A percentile compares a stretch with the other conserved stretches of the same genome.
These are phyloP conservation scores for Trachymyrmex cornetzi DNA, from an alignment of 1,140 invertebrate species.

Conservation along the genomic window DNA sequence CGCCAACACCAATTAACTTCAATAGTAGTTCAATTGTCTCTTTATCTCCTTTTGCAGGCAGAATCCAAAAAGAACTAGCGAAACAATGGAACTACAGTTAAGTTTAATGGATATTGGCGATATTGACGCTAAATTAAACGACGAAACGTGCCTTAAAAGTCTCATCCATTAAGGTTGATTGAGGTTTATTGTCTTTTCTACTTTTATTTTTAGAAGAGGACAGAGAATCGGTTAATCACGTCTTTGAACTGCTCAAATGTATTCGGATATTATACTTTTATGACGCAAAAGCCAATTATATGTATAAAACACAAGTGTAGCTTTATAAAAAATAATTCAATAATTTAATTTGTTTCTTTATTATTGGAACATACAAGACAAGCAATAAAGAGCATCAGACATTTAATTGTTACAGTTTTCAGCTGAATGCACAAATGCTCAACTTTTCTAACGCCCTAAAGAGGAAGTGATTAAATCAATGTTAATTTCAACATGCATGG, in stretches of 20 bases:
- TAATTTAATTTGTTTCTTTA: background rate
- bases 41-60: background rate
- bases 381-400: background rate
- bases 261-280: background rate
- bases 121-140: conserved; percentile 38
- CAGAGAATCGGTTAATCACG: background rate
- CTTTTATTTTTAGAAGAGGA: background rate
- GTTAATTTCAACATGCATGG: background rate
- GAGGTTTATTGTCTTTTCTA: conserved; percentile 5
- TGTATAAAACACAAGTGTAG: background rate
- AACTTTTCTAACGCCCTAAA: conserved; percentile 18
- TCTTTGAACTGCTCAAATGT: background rate
- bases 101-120: conserved; percentile 23
- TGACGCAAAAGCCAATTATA: background rate
- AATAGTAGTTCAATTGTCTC: conserved; percentile 31
- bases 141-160: background rate
- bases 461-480: conserved; percentile 9
- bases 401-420: conserved; percentile 7
- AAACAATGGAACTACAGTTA: background rate
- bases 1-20: conserved; percentile 43
- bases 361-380: background rate
- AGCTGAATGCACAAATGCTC: background rate
- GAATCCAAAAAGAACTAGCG: conserved; percentile 15
- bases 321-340: background rate
- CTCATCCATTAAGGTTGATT: conserved; percentile 26